Evolutionary conservation across 2,888 invertebrate genomes (phyloP), one percentile per base, ranked within the genome.

Genomic region (Automeris io): DNA sequence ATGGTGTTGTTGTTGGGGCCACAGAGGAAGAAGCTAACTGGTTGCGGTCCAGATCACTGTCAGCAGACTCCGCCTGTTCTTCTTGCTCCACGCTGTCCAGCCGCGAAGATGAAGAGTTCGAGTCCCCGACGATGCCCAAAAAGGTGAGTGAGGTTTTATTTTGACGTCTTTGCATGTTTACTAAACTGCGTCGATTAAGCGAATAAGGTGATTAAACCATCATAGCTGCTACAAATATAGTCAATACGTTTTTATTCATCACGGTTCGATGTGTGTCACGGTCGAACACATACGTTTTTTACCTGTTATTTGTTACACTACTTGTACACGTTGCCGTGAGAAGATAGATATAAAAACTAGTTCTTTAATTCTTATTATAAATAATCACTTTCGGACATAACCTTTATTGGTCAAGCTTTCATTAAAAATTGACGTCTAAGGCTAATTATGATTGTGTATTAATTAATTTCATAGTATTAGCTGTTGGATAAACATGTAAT

Each of bases 41-140:
- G 86, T 58, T 86, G 49, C 52, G 86, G 23, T 67, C 86, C 37
- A 60, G 89, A 35, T 79, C 88, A 0, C 76, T 89, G 47, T 89
- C 90, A 8, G 89, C 92, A 0, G 90, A 90, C 39, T 93, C 94
- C 1, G 91, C 92, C 43, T 93, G 93, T 62, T 93, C 93, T 5
- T 92, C 91, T 2, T 92, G 91, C 58, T 93, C 92, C 6, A 92
- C 92, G 34, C 85, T 91, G 32, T 93, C 93, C 69, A 91, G 91
- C 36, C 92, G 92, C 46, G 93, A 93, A 29, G 92, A 91, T 42
- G 90, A 91, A 31, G 87, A 89, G 58, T 81, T 77, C 57, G 85
- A 82, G 45, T 73, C 87, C 22, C 76, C 79, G 18, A 62, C 81
- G 42, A 61, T 82, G 52, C 76, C 79, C 42, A 87, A 87, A 72